Evolutionary conservation across 2,113 vertebrate genomes (phyloP).

Genomic region (Caranx melampygus): DNA sequence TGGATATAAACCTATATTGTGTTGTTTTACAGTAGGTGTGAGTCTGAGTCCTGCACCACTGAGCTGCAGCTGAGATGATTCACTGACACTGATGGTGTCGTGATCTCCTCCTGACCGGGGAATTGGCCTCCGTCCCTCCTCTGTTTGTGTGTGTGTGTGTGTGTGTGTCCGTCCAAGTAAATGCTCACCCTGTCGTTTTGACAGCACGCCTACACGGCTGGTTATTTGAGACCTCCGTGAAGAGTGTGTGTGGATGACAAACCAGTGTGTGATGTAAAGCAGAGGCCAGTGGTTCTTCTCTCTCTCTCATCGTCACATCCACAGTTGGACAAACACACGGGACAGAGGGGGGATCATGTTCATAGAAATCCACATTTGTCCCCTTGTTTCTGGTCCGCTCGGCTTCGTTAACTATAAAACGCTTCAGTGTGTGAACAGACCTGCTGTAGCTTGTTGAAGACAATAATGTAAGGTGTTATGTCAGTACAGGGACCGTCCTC

Average conservation of each 20-base stretch:
- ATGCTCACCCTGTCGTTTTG: constrained; percentile 8
- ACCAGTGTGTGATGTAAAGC: constrained; percentile 10
- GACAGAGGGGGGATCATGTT: too few species aligned
- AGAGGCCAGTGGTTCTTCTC: constrained; percentile 22
- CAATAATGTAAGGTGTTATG: neutral
- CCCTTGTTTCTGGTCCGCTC: too few species aligned
- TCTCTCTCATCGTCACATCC: neutral
- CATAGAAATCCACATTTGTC: neutral
- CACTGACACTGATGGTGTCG: neutral
- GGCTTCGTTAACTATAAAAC: too few species aligned
- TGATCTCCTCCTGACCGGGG: constrained; percentile 1
- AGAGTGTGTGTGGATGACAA: neutral
- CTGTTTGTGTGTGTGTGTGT: neutral
- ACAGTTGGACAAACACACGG: neutral
- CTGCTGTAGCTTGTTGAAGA: constrained; percentile 1
- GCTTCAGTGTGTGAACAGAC: neutral
- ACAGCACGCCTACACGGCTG: neutral
- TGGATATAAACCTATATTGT: neutral
- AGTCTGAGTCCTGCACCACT: neutral
- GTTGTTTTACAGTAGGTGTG: neutral
- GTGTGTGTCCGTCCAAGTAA: constrained; percentile 19
- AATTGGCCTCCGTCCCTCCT: neutral
- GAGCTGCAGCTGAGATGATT: neutral
- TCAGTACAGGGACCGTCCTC: neutral
- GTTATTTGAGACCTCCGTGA: constrained; percentile 12